Evolutionary conservation across 37 sponge, comb jelly and placozoan genomes (phyloP).

Genomic region (Petrosia ficiformis): DNA sequence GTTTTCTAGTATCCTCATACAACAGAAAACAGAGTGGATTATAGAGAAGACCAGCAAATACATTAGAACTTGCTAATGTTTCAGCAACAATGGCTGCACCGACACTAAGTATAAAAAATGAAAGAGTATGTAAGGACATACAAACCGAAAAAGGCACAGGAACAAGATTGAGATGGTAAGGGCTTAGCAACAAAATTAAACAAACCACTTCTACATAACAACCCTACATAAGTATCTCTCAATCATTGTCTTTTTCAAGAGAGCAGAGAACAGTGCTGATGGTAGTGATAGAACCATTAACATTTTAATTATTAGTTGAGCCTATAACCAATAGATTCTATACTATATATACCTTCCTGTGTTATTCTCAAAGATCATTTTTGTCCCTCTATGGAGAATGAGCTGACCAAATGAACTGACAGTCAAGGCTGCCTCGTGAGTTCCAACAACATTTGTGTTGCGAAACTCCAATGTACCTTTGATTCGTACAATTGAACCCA

Average conservation of each 20-base stretch:
- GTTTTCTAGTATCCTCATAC: conserved; percentile 4
- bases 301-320: neutral
- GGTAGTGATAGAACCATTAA: no score
- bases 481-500: neutral
- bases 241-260: no score
- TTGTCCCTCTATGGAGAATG: conserved; percentile 5
- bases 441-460: neutral
- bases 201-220: no score
- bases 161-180: no score
- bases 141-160: no score
- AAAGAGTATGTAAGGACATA: no score
- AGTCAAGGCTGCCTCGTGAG: conserved; percentile 9
- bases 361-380: conserved; percentile 30
- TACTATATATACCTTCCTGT: conserved; percentile 31
- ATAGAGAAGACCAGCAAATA: conserved; percentile 21
- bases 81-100: conserved; percentile 60
- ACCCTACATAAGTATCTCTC: no score
- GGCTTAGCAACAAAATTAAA: no score
- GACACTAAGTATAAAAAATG: conserved; percentile 15
- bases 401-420: conserved; percentile 39
- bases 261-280: no score
- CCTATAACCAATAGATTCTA: neutral
- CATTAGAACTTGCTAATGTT: neutral
- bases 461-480: neutral
- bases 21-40: conserved; percentile 69